Evolutionary conservation across 2,888 invertebrate species (phyloP).

Genomic region (Germaria angustata): DNA sequence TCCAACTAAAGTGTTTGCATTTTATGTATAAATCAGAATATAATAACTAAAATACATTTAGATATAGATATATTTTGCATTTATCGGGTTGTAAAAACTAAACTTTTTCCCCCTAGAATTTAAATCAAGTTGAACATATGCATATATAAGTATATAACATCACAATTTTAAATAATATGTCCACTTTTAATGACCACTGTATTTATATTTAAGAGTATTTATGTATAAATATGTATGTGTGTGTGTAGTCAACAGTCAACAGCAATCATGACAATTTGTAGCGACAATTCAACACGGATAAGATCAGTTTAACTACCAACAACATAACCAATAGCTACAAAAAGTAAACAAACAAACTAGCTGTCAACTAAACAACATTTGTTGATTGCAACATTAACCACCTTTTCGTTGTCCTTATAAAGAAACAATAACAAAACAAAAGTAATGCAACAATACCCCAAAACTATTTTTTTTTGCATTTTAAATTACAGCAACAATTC

Average conservation of each 20-base stretch:
- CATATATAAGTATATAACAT: too few relatives aligned
- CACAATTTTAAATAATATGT: not conserved
- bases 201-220: not conserved
- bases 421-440: slow-evolving; percentile 37
- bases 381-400: slow-evolving; percentile 64
- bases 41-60: too few relatives aligned
- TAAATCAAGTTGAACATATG: too few relatives aligned
- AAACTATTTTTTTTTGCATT: slow-evolving; percentile 19
- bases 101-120: too few relatives aligned
- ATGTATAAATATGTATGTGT: not conserved
- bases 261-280: slow-evolving; percentile 68
- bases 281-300: slow-evolving; percentile 67
- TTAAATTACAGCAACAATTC: slow-evolving; percentile 22
- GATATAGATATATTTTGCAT: too few relatives aligned
- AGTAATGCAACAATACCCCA: not conserved
- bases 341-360: slow-evolving; percentile 42
- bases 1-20: too few relatives aligned
- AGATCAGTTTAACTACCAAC: slow-evolving; percentile 48
- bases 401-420: slow-evolving; percentile 55
- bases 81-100: not conserved
- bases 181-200: not conserved
- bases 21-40: too few relatives aligned
- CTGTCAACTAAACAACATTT: slow-evolving; percentile 64
- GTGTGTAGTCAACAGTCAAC: slow-evolving; percentile 40
- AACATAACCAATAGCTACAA: slow-evolving; percentile 22